phyloP scores from a whole-genome alignment of 1,140 invertebrate species.

The Drosophila tristis region DNA sequence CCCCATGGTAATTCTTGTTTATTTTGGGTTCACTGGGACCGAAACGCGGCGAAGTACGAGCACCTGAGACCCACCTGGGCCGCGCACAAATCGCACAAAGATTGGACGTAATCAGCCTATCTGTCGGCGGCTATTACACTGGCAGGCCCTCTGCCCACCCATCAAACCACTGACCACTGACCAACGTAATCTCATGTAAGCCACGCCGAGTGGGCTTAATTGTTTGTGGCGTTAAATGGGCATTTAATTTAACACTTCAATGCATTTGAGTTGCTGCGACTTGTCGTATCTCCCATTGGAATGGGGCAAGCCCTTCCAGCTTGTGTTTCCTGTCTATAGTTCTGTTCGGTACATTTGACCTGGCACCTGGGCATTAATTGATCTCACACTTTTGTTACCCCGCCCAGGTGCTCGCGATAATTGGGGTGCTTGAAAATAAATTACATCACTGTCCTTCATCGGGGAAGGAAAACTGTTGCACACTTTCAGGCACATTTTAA shows the following conservation, averaged over 20 bases:
- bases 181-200: slow-evolving; percentile 34
- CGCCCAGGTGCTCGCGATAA: slow-evolving; percentile 31
- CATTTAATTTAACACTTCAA: slow-evolving; percentile 38
- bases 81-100: background rate
- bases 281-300: slow-evolving; percentile 5
- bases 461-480: slow-evolving; percentile 10
- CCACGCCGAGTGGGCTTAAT: slow-evolving; percentile 28
- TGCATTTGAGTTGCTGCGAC: slow-evolving; percentile 20
- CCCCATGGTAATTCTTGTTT: slow-evolving; percentile 4
- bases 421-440: slow-evolving; percentile 27
- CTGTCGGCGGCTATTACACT: slow-evolving; percentile 12
- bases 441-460: slow-evolving; percentile 18
- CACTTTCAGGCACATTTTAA: slow-evolving; percentile 39
- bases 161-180: background rate
- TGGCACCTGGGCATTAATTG: no score
- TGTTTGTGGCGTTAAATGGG: slow-evolving; percentile 33
- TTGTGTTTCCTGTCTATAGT: no score
- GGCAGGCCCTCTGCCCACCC: slow-evolving; percentile 1
- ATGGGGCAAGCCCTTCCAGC: no score
- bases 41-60: no score
- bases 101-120: slow-evolving; percentile 1
- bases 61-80: background rate
- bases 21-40: no score
- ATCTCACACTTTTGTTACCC: background rate
- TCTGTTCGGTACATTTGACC: no score